phyloP scores from a whole-genome alignment of 2,888 invertebrate genomes.

The Priocnemis perturbator region DNA sequence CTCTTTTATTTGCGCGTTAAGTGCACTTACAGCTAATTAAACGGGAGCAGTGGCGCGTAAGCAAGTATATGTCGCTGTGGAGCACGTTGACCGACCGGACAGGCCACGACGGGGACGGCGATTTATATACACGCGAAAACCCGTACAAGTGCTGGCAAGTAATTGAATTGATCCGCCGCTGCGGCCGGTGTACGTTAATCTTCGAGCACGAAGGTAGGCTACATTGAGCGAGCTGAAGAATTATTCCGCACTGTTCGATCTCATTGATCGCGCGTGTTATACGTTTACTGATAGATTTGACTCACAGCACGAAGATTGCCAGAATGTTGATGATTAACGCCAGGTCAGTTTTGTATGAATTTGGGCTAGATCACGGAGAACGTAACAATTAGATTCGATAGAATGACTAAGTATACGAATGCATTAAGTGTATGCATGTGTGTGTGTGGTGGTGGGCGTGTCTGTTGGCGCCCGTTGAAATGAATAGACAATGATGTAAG shows the following conservation, averaged over 20 bases:
- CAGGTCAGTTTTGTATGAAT: too few species aligned
- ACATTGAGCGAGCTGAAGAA: background rate
- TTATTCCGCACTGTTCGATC: background rate
- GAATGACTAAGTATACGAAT: too few species aligned
- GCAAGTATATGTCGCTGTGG: background rate
- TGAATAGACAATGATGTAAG: too few species aligned
- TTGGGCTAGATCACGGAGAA: too few species aligned
- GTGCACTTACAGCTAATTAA: conserved; percentile 9
- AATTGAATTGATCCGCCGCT: background rate
- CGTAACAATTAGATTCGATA: too few species aligned
- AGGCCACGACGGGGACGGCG: background rate
- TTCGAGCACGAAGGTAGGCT: background rate
- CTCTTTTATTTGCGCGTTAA: conserved; percentile 3
- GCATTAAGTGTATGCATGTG: too few species aligned
- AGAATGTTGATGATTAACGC: too few species aligned
- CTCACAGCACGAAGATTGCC: too few species aligned
- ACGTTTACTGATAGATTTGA: too few species aligned
- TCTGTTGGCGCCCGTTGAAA: too few species aligned
- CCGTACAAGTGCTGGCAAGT: background rate
- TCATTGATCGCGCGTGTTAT: background rate
- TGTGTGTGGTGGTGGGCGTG: too few species aligned
- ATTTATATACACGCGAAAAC: background rate
- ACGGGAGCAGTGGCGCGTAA: background rate
- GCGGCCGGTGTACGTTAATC: background rate
- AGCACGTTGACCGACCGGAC: background rate